Evolutionary conservation across 2,113 vertebrate species (phyloP).

Genomic region (Entelurus aequoreus): DNA sequence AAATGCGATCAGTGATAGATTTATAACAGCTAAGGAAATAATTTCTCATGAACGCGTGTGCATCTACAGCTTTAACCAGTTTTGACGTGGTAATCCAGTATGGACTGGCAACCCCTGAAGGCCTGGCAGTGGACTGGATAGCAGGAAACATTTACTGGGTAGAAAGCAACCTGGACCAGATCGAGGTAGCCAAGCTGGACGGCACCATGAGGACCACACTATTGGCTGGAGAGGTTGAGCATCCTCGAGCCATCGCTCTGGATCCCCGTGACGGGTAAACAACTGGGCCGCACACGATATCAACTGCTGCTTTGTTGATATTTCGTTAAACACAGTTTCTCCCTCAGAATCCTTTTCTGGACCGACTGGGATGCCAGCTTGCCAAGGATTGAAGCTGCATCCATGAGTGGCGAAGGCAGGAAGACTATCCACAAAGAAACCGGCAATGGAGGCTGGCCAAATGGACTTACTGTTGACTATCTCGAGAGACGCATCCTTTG

Average conservation of each 20-base stretch:
- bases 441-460: slow-evolving; percentile 93
- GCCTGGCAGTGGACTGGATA: slow-evolving; percentile 95
- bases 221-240: slow-evolving; percentile 92
- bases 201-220: slow-evolving; percentile 92
- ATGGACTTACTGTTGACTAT: slow-evolving; percentile 94
- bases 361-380: slow-evolving; percentile 96
- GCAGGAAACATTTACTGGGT: slow-evolving; percentile 99
- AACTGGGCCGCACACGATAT: neutral
- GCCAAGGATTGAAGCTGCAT: slow-evolving; percentile 93
- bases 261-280: slow-evolving; percentile 90
- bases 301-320: neutral
- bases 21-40: too few species aligned
- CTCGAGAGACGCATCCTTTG: slow-evolving; percentile 93
- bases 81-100: slow-evolving; percentile 97
- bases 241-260: slow-evolving; percentile 90
- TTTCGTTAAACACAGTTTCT: neutral
- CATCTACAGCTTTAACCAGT: slow-evolving; percentile 74
- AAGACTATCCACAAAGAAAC: slow-evolving; percentile 95
- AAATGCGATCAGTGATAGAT: too few species aligned
- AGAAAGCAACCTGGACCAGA: slow-evolving; percentile 98
- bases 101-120: slow-evolving; percentile 90
- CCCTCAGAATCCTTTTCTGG: slow-evolving; percentile 89
- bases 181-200: slow-evolving; percentile 92
- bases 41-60: neutral
- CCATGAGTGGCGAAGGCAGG: slow-evolving; percentile 90